Evolutionary conservation across 2,888 invertebrate species (phyloP).

Genomic region (Galerucella nymphaeae): DNA sequence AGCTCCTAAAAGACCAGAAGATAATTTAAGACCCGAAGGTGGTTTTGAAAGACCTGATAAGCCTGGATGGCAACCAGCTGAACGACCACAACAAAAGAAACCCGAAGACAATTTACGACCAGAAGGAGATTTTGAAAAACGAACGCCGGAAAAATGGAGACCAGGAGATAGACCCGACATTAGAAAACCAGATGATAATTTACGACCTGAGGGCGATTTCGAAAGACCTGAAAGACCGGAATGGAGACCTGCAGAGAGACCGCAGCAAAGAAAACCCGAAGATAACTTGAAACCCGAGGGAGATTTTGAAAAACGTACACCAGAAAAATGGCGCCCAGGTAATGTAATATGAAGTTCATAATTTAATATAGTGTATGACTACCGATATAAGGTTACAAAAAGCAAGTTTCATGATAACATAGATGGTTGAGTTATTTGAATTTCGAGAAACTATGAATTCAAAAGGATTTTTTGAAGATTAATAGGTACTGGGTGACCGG

Average conservation of each 20-base stretch:
- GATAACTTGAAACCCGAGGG: no score
- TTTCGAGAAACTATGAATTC: no score
- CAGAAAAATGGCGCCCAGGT: slow-evolving; percentile 63
- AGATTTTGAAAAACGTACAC: slow-evolving; percentile 66
- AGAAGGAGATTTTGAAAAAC: slow-evolving; percentile 67
- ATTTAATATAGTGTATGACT: no score
- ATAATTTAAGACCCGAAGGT: slow-evolving; percentile 69
- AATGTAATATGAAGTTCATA: not conserved
- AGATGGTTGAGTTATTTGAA: no score
- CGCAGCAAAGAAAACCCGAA: no score
- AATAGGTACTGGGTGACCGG: no score
- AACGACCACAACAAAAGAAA: slow-evolving; percentile 55
- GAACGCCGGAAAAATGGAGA: slow-evolving; percentile 64
- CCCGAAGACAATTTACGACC: slow-evolving; percentile 66
- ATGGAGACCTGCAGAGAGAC: no score
- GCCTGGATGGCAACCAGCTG: slow-evolving; percentile 61
- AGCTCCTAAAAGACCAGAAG: slow-evolving; percentile 63
- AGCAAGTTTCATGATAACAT: no score
- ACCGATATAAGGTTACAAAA: no score
- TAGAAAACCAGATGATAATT: slow-evolving; percentile 64
- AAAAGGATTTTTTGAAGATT: no score
- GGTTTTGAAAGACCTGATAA: slow-evolving; percentile 58
- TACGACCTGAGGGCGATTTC: slow-evolving; percentile 67
- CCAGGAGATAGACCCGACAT: slow-evolving; percentile 54
- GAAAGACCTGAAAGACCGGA: no score